These are phyloP conservation scores for Hirundo rustica DNA, from an alignment of 2,797 vertebrate genomes.

Conservation along the genomic window DNA sequence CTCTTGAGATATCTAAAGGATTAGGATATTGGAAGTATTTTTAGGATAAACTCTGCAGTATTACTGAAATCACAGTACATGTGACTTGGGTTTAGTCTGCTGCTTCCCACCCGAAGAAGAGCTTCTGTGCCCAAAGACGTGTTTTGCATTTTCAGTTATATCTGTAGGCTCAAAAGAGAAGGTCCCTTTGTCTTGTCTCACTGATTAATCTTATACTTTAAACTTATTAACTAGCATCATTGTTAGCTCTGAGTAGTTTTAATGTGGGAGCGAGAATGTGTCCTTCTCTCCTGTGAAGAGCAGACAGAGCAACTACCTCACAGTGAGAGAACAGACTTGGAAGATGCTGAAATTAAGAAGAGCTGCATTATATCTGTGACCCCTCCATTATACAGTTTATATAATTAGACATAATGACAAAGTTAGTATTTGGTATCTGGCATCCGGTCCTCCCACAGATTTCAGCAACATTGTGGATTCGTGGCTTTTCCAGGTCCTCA, in stretches of 20 bases:
- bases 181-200: not conserved
- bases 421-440: not conserved
- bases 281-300: not conserved
- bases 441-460: not conserved
- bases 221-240: not conserved
- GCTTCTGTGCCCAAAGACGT: not conserved
- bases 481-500: not conserved
- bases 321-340: not conserved
- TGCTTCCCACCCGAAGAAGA: not conserved
- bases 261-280: not conserved
- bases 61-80: not conserved
- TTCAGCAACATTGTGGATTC: not conserved
- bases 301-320: not conserved
- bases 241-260: not conserved
- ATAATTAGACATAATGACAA: slow-evolving; percentile 10
- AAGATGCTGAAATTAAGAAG: not conserved
- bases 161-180: not conserved
- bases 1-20: not conserved
- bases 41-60: not conserved
- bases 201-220: not conserved
- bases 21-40: not conserved
- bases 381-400: not conserved
- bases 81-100: not conserved
- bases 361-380: not conserved
- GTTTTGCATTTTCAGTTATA: not conserved